Conservation (phyloP, 1,140 invertebrate genomes). For the Sarcophaga peregrina region DNA sequence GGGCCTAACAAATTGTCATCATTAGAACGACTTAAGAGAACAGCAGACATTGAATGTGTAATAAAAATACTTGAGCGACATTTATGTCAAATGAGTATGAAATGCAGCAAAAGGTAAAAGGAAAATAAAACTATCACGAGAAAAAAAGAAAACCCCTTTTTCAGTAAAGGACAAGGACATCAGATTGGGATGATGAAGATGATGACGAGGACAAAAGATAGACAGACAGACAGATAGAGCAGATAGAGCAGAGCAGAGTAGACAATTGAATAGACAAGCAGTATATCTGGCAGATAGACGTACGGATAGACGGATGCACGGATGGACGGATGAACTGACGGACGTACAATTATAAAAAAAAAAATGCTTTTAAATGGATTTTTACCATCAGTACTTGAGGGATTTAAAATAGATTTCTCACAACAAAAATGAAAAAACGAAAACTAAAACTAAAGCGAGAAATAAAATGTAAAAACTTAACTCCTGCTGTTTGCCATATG, state of each 20-base stretch:
- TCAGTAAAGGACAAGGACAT: too few relatives aligned
- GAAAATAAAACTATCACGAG: background rate
- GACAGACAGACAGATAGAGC: background rate
- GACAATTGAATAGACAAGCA: background rate
- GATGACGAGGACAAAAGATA: background rate
- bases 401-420: conserved; percentile 6
- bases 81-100: background rate
- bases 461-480: background rate
- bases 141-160: background rate
- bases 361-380: background rate
- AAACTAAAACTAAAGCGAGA: background rate
- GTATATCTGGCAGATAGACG: too few relatives aligned
- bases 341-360: background rate
- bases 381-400: background rate
- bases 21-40: background rate
- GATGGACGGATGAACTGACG: too few relatives aligned
- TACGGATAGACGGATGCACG: too few relatives aligned
- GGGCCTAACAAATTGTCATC: background rate
- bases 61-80: conserved; percentile 30
- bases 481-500: too few relatives aligned
- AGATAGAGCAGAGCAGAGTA: background rate
- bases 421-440: background rate
- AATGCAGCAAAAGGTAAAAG: background rate
- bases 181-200: too few relatives aligned
- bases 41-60: conserved; percentile 11